Evolutionary conservation across 1,140 invertebrate species (phyloP), one percentile per base, ranked within the genome.

Genomic region (Globodera ellingtonae): DNA sequence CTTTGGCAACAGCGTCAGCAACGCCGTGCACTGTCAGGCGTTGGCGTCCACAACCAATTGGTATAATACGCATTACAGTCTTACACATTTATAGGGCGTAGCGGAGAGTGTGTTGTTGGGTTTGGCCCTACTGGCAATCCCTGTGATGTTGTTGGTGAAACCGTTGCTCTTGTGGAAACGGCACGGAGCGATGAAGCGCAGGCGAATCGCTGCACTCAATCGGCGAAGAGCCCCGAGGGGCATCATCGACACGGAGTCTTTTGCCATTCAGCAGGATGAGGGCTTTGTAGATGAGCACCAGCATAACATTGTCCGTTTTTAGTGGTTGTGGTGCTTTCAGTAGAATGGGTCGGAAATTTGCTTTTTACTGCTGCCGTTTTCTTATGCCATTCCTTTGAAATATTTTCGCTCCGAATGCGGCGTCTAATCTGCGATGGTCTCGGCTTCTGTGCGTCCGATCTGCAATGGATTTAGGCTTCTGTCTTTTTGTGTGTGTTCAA

Each of bases 61-160:
- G 86, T 88, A 86, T 74, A 18, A 72, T 62, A 44, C 78, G 47
- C 78, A 74, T 56, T 71, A 85, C 80, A 8, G 74, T 52, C 80
- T 48, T 50, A 46, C 24, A 48, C n/a, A 67, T 70, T 84, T 86
- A 81, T 87, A 90, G 83, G 83, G 80, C 72, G 66, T 83, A n/a
- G 81, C 86, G 52, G 94, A 98, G 89, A 90, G 90, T 44, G 89
- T 93, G 56, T 93, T 95, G 71, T 92, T 96, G 4, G 86, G 94
- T 5, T 79, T 94, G 4, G 94, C 93, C 0, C 84, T 97, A 0
- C 83, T 93, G 47, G 97, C 95, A 89, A 93, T 98, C 50, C 97
- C 96, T 0, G 93, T 95, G 87, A 94, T 99, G 94, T 91, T 98
- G 79, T 90, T 97, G 6, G 94, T 94, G 6, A 98, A 97, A 90